A percentile compares a stretch with the other conserved stretches of the same genome.
Conservation (phyloP, 2,113 vertebrate species). For the Pandion haliaetus region DNA sequence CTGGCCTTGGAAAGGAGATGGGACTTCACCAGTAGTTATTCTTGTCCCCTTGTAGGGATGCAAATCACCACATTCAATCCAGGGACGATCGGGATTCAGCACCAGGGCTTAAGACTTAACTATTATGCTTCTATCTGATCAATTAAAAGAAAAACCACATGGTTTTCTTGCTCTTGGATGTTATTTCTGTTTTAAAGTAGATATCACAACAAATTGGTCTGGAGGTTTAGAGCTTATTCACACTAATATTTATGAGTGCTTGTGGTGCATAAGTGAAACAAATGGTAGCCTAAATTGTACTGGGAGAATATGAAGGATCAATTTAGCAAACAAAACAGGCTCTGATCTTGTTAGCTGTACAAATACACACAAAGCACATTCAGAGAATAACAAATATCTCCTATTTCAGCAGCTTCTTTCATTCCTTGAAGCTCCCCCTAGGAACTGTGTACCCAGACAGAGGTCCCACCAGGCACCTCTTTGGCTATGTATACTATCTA, state of each 20-base stretch:
- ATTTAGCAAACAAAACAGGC: constrained; percentile 15
- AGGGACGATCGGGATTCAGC: background rate
- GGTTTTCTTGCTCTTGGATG: background rate
- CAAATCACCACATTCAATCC: background rate
- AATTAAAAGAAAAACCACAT: background rate
- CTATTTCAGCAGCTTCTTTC: background rate
- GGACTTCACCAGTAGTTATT: background rate
- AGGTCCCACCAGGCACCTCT: background rate
- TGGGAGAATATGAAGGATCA: background rate
- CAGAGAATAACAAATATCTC: background rate
- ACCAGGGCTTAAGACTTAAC: background rate
- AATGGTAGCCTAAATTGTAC: background rate
- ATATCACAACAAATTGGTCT: background rate
- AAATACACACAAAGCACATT: background rate
- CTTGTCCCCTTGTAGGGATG: accelerated
- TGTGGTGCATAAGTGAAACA: background rate
- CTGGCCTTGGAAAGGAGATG: background rate
- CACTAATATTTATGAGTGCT: background rate
- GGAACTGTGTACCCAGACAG: background rate
- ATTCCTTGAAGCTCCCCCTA: background rate
- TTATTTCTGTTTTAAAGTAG: background rate
- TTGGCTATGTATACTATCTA: background rate
- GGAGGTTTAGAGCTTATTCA: background rate
- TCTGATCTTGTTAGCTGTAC: constrained; percentile 26
- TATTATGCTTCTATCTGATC: background rate